Evolutionary conservation across 2,113 vertebrate species (phyloP).

Genomic region (Brachypodius melanocephalos): DNA sequence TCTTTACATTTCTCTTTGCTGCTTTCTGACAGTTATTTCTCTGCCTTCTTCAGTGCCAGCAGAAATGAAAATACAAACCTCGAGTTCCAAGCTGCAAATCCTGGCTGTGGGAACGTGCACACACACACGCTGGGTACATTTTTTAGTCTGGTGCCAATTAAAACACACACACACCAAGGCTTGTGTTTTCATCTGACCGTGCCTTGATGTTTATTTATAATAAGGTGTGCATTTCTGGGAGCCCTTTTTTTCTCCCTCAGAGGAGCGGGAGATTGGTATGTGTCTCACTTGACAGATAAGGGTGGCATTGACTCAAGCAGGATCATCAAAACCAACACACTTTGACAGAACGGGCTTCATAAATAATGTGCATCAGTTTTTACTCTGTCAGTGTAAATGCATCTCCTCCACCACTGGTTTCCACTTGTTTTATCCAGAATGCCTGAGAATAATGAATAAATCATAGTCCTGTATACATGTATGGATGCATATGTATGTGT

Average conservation of each 20-base stretch:
- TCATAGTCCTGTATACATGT: conserved; percentile 7
- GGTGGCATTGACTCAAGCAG: background rate
- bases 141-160: conserved; percentile 14
- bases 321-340: conserved; percentile 43
- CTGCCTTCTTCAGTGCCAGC: background rate
- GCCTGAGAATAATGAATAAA: conserved; percentile 36
- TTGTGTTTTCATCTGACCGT: background rate
- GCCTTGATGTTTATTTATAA: background rate
- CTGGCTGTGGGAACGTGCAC: background rate
- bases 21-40: conserved; percentile 45
- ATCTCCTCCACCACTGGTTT: conserved; percentile 20
- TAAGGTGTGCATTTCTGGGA: background rate
- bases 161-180: background rate
- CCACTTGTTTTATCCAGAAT: conserved; percentile 40
- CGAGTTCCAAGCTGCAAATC: background rate
- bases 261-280: background rate
- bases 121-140: background rate
- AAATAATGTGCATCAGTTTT: conserved; percentile 60
- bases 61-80: background rate
- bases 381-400: conserved; percentile 44
- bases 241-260: background rate
- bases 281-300: conserved; percentile 41
- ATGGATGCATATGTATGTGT: conserved; percentile 36
- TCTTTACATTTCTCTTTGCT: background rate
- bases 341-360: conserved; percentile 51